A percentile compares a stretch with the other conserved stretches of the same genome.
These are phyloP conservation scores for Lasioglossum villosulum DNA, from an alignment of 2,888 invertebrate species.

Conservation along the genomic window DNA sequence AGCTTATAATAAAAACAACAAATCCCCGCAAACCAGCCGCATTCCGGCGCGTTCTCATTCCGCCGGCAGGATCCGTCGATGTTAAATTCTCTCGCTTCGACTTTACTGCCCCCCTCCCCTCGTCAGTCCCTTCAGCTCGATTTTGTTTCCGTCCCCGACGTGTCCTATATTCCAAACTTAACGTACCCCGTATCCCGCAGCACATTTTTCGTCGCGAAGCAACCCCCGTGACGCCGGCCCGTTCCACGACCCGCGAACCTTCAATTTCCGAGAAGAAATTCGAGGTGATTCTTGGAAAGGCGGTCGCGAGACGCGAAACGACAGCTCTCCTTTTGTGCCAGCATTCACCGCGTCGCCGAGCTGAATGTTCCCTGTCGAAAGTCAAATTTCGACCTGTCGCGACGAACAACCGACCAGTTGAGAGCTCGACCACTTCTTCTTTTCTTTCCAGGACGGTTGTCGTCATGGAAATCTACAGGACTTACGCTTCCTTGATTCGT, in stretches of 20 bases:
- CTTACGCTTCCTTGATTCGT: not conserved
- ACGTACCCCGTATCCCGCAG: conserved; percentile 24
- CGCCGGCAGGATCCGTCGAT: conserved; percentile 43
- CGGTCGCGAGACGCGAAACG: not conserved
- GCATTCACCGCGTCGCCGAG: conserved; percentile 14
- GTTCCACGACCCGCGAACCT: not conserved
- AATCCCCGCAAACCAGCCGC: conserved; percentile 44
- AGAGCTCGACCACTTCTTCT: not conserved
- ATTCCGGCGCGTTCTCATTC: conserved; percentile 46
- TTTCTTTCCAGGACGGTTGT: not conserved
- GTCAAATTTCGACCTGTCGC: conserved; percentile 18
- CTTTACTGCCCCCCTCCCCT: conserved; percentile 31
- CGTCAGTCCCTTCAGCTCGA: conserved; percentile 20
- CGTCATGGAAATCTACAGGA: not conserved
- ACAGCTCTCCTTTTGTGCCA: conserved; percentile 13
- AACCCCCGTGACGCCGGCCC: conserved; percentile 21
- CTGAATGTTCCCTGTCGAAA: conserved; percentile 3
- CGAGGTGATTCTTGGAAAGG: conserved; percentile 19
- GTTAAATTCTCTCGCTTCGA: conserved; percentile 55
- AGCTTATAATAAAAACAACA: conserved; percentile 66
- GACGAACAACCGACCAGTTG: not conserved
- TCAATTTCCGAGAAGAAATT: conserved; percentile 7
- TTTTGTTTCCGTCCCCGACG: not conserved
- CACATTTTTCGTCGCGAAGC: conserved; percentile 41
- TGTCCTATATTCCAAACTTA: conserved; percentile 28